These are phyloP conservation scores for Micronycteris hirsuta DNA, from an alignment of 2,113 vertebrate genomes.

Conservation along the genomic window DNA sequence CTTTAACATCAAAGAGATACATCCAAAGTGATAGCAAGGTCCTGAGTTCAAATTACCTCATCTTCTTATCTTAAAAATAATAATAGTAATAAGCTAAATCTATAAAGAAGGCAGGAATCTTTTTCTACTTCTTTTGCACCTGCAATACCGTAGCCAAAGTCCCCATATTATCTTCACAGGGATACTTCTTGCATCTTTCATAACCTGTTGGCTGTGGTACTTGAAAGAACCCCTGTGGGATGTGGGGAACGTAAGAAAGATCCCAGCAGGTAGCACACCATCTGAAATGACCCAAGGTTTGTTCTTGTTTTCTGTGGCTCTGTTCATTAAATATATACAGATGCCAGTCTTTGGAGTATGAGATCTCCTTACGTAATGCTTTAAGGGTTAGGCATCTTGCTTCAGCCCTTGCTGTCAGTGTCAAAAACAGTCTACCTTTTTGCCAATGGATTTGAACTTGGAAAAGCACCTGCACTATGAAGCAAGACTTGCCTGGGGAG, in stretches of 20 bases:
- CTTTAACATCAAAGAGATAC: background rate
- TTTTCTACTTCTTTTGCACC: background rate
- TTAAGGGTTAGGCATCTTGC: background rate
- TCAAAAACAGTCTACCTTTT: background rate
- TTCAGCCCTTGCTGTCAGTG: background rate
- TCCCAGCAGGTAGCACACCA: background rate
- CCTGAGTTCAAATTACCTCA: background rate
- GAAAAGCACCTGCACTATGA: conserved; percentile 27
- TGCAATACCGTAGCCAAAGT: background rate
- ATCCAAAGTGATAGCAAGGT: background rate
- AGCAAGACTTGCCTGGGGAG: conserved; percentile 58
- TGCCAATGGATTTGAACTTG: conserved; percentile 44
- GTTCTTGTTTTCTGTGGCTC: background rate
- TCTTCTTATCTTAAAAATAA: background rate
- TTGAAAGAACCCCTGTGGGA: background rate
- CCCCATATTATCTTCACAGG: background rate
- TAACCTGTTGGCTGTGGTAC: background rate
- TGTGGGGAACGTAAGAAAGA: background rate
- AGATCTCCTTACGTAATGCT: background rate
- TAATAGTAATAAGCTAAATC: background rate
- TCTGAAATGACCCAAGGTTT: background rate
- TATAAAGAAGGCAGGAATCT: background rate
- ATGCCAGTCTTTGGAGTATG: background rate
- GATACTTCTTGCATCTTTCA: background rate
- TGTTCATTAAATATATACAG: background rate